Percentiles rank a stretch among this genome's conserved stretches.
Evolutionary conservation across 2,888 invertebrate species (phyloP).

Genomic region (Xylocampa areola): DNA sequence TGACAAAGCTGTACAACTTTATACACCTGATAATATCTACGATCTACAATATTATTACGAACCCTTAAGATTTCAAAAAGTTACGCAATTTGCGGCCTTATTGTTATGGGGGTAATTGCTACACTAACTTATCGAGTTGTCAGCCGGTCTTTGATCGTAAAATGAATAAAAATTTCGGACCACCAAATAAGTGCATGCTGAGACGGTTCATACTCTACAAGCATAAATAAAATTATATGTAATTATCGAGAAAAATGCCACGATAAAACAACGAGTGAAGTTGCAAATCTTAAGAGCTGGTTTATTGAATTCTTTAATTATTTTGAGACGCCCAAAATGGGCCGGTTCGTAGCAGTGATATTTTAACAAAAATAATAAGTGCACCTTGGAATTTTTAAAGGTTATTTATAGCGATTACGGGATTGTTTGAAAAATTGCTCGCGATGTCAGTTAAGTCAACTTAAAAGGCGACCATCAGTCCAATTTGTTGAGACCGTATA

Average conservation of each 20-base stretch:
- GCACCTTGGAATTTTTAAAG: constrained; percentile 58
- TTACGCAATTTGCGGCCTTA: constrained; percentile 62
- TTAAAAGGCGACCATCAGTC: constrained; percentile 3
- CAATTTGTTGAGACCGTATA: constrained; percentile 10
- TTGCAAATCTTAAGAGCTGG: constrained; percentile 58
- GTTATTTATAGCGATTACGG: constrained; percentile 47
- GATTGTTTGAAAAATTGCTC: constrained; percentile 39
- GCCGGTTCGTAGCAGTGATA: constrained; percentile 61
- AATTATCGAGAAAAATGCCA: constrained; percentile 66
- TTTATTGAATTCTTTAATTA: constrained; percentile 75
- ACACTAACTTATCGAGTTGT: constrained; percentile 54
- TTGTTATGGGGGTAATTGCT: constrained; percentile 54
- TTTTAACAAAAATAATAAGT: constrained; percentile 59
- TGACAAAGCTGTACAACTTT: constrained; percentile 73
- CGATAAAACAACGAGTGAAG: constrained; percentile 49
- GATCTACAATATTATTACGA: constrained; percentile 50
- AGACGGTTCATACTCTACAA: constrained; percentile 67
- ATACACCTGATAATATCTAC: constrained; percentile 71
- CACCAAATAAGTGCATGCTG: constrained; percentile 72
- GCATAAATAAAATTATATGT: constrained; percentile 74
- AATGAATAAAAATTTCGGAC: constrained; percentile 70
- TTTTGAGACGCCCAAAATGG: constrained; percentile 65
- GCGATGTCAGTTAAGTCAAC: constrained; percentile 17
- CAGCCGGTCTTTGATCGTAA: constrained; percentile 58
- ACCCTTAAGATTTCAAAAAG: constrained; percentile 32